Conservation (phyloP, 2,797 vertebrate genomes). For the Eutrigla gurnardus region DNA sequence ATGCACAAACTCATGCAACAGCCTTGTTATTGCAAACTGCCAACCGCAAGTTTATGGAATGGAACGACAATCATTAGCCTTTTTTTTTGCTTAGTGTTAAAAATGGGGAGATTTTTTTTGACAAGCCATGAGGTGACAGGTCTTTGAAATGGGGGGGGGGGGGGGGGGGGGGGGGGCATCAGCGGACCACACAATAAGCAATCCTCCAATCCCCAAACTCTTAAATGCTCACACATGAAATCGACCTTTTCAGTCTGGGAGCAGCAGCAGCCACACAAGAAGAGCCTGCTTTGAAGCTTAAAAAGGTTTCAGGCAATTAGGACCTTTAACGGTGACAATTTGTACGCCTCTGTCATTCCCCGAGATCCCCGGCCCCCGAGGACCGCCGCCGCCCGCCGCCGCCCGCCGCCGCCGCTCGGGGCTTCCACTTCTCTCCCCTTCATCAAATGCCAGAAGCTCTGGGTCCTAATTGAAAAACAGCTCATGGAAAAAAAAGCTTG, state of each 20-base stretch:
- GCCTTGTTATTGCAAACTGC: constrained; percentile 61
- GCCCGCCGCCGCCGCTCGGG: constrained; percentile 47
- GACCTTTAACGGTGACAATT: constrained; percentile 75
- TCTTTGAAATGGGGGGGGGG: constrained; percentile 65
- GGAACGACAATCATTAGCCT: constrained; percentile 73
- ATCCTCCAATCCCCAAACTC: constrained; percentile 55
- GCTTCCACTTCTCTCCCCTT: constrained; percentile 62
- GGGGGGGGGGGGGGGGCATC: constrained; percentile 10
- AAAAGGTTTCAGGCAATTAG: constrained; percentile 73
- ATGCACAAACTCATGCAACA: constrained; percentile 59
- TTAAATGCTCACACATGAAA: constrained; percentile 75
- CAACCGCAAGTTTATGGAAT: constrained; percentile 63
- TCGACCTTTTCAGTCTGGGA: constrained; percentile 71
- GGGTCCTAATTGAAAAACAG: constrained; percentile 66
- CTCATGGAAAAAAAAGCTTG: constrained; percentile 61
- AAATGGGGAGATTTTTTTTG: constrained; percentile 61
- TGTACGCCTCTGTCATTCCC: constrained; percentile 69
- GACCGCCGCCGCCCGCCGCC: constrained; percentile 41
- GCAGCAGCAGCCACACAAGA: constrained; percentile 65
- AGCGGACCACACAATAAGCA: constrained; percentile 81
- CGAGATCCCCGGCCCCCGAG: constrained; percentile 39
- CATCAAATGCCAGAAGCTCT: constrained; percentile 59
- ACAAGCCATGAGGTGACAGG: constrained; percentile 65
- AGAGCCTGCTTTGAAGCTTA: constrained; percentile 69
- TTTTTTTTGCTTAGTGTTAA: constrained; percentile 70